Conservation (phyloP, 2,113 vertebrate species). For the Ariopsis seemanni region DNA sequence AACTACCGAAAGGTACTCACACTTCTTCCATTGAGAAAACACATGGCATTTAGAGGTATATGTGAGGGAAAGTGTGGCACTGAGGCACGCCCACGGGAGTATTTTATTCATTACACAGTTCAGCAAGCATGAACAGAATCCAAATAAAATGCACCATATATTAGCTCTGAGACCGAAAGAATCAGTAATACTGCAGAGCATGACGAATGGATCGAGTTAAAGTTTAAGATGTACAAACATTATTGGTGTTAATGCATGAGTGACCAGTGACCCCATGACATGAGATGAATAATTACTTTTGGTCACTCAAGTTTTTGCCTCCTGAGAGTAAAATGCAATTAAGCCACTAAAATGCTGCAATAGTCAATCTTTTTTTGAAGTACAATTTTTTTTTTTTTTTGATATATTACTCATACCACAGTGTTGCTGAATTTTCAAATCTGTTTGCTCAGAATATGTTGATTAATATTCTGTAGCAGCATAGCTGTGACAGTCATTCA, state of each 20-base stretch:
- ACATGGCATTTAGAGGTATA: neutral
- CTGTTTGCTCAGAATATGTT: neutral
- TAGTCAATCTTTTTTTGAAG: neutral
- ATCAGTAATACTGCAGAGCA: constrained; percentile 20
- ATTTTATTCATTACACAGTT: constrained; percentile 38
- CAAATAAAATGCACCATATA: constrained; percentile 6
- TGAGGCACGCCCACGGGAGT: neutral
- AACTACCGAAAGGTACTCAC: constrained; percentile 10
- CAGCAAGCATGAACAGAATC: constrained; percentile 28
- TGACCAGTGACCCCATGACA: constrained; percentile 25
- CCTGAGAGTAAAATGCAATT: constrained; percentile 13
- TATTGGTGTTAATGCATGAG: constrained; percentile 16
- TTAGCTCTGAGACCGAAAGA: constrained; percentile 20
- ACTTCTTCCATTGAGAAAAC: constrained; percentile 14
- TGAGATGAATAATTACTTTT: constrained; percentile 30
- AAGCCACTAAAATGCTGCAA: neutral
- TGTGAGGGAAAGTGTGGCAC: neutral
- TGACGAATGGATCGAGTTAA: neutral
- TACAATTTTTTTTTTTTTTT: no score
- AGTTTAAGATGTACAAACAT: constrained; percentile 23
- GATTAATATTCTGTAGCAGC: neutral
- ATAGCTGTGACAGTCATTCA: neutral
- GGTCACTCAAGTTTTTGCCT: constrained; percentile 14
- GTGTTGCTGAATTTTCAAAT: neutral
- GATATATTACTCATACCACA: neutral